Evolutionary conservation across 2,113 vertebrate genomes (phyloP).

Genomic region (Tachysurus vachellii): DNA sequence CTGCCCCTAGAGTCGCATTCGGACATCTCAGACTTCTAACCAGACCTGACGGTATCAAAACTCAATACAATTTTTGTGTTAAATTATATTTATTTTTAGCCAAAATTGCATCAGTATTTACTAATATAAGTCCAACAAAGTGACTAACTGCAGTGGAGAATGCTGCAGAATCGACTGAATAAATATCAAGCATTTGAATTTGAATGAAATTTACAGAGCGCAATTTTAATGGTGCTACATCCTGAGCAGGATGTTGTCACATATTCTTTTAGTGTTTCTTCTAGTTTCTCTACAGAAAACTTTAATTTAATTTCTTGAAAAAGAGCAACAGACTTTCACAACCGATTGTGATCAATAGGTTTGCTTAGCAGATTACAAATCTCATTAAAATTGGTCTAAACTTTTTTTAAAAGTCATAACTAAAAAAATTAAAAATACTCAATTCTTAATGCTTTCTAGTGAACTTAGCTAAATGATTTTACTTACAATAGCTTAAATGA

Average conservation of each 20-base stretch:
- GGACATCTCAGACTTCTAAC: background rate
- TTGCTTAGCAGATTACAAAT: background rate
- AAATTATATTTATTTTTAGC: conserved; percentile 4
- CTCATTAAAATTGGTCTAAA: background rate
- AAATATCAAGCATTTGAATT: background rate
- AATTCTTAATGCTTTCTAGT: background rate
- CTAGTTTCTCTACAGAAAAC: background rate
- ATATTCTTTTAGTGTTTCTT: background rate
- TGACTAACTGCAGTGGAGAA: background rate
- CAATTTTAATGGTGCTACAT: background rate
- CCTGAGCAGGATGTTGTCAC: background rate
- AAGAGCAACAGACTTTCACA: background rate
- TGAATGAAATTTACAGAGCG: background rate
- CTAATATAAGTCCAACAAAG: background rate
- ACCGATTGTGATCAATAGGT: too few species aligned
- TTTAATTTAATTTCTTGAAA: background rate
- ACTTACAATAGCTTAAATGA: background rate
- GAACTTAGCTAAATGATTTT: background rate
- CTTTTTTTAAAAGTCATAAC: background rate
- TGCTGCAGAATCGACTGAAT: background rate
- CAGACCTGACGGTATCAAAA: conserved; percentile 1
- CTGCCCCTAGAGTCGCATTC: background rate
- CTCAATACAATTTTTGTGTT: background rate
- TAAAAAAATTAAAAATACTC: background rate
- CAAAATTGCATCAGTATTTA: background rate